Conservation (phyloP, 2,888 invertebrate species). For the Hedya salicella region DNA sequence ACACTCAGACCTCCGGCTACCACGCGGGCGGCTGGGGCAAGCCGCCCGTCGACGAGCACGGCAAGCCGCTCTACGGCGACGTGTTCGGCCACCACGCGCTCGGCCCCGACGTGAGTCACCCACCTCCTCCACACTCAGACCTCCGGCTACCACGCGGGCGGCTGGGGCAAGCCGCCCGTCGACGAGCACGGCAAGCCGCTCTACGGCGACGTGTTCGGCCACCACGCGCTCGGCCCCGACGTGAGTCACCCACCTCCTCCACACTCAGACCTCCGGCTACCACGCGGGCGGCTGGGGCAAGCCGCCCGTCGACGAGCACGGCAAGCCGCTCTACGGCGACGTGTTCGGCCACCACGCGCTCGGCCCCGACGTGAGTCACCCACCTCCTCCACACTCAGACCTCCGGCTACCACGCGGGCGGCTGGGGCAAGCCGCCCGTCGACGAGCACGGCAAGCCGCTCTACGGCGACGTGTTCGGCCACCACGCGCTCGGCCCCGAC, state of each 20-base stretch:
- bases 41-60: slow-evolving; percentile 99
- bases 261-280: slow-evolving; percentile 98
- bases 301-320: slow-evolving; percentile 99
- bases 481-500: slow-evolving; percentile 89
- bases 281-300: slow-evolving; percentile 99
- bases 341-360: slow-evolving; percentile 99
- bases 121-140: slow-evolving; percentile 93
- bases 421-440: slow-evolving; percentile 99
- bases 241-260: slow-evolving; percentile 90
- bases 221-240: slow-evolving; percentile 99
- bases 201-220: slow-evolving; percentile 99
- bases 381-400: too few species aligned
- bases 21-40: slow-evolving; percentile 99
- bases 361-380: slow-evolving; percentile 93
- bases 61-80: slow-evolving; percentile 99
- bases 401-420: slow-evolving; percentile 99
- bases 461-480: slow-evolving; percentile 99
- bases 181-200: slow-evolving; percentile 99
- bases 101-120: slow-evolving; percentile 94
- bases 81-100: slow-evolving; percentile 99
- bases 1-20: slow-evolving; percentile 98
- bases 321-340: slow-evolving; percentile 99
- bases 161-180: slow-evolving; percentile 99
- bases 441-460: slow-evolving; percentile 99
- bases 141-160: slow-evolving; percentile 99